Percentiles rank a stretch among this genome's conserved stretches.
Conservation (phyloP, 2,797 vertebrate species). For the Sebastes diploproa region DNA sequence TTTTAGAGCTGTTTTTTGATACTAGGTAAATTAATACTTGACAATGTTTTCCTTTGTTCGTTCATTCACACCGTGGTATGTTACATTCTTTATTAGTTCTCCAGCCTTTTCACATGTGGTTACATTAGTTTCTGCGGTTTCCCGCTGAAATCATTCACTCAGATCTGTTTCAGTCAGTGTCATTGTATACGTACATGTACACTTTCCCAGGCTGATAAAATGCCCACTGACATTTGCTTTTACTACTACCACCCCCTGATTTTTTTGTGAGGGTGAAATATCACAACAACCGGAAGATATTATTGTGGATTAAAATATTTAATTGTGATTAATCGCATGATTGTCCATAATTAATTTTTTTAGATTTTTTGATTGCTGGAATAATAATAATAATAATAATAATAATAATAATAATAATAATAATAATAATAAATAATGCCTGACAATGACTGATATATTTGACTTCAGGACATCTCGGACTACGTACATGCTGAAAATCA, state of each 20-base stretch:
- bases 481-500: too few relatives aligned
- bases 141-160: not conserved
- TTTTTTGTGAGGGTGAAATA: not conserved
- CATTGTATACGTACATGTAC: not conserved
- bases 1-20: not conserved
- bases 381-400: too few relatives aligned
- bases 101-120: not conserved
- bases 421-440: too few relatives aligned
- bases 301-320: not conserved
- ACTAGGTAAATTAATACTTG: not conserved
- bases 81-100: not conserved
- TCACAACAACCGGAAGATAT: not conserved
- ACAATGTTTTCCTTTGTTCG: too few relatives aligned
- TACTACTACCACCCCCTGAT: not conserved
- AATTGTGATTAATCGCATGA: too few relatives aligned
- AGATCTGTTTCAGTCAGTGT: conserved; percentile 9
- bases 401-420: too few relatives aligned
- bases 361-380: too few relatives aligned
- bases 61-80: too few relatives aligned
- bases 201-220: not conserved
- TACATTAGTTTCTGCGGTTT: not conserved
- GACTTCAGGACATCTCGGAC: too few relatives aligned
- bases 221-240: not conserved
- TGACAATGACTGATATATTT: too few relatives aligned
- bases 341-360: too few relatives aligned